Base-by-base conservation (phyloP, 2,888 invertebrate genomes). In the Drosophila eohydei region DNA sequence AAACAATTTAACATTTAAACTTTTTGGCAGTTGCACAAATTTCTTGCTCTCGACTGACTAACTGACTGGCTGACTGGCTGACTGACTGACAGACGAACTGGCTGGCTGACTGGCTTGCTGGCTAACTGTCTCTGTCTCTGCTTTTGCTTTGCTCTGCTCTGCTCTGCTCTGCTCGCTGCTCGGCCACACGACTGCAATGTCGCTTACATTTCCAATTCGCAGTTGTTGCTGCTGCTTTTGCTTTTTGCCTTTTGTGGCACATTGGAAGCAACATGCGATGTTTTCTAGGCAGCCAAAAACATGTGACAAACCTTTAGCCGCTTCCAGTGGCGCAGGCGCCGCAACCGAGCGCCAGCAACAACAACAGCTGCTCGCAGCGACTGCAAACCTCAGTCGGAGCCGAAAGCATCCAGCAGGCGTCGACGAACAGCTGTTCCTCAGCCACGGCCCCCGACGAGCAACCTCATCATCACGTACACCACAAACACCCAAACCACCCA, bases 321-420 rank as follows among this genome's bases (percentile, higher is more conserved):
- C 71, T 89, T 88, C 85, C 89, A 88, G 66, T 79, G 62, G 59
- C 89, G 85, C 89, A 77, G 34, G 72, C 85, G 84, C 84, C 16
- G 40, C 68, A 64, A 34, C 54, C 54, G 54, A 43, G 7, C 67
- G 59, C 11, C 38, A 57, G 8, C 71, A 70, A 59, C 75, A 81
- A 62, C 81, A 87, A 85, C 83, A 84, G 88, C 84, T 83, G 88
- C 85, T 79, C 71, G 62, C 69, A 46, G 59, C 40, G 55, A 32
- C 43, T 50, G 55, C 30, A 40, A 46, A 36, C 32, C 38, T 32
- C 51, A 30, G 55, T 38, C 34, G 56, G 74, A 57, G 64, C 65
- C 80, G 79, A 80, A 56, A 43, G 57, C 48, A 40, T 46, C 5
- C 55, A 16, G 40, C 44, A 54, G 62, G 64, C 73, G 50, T 48